phyloP scores from a whole-genome alignment of 53 echinoderm and acorn worm genomes.

The Paracentrotus lividus region DNA sequence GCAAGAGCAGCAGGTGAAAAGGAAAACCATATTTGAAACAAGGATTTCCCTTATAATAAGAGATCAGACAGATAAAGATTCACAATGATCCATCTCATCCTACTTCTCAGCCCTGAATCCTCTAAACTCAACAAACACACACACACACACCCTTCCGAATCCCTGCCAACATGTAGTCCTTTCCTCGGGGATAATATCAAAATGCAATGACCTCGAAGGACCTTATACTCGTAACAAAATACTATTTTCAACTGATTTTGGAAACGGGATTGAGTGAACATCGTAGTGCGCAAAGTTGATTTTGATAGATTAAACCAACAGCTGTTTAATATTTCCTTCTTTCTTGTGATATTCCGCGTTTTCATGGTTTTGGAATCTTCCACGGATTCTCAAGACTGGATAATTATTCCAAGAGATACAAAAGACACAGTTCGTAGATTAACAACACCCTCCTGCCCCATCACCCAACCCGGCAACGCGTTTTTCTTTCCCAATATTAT shows the following conservation, averaged over 20 bases:
- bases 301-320: not conserved
- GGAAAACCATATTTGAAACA: not conserved
- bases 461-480: not conserved
- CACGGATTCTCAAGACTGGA: not conserved
- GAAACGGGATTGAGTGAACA: conserved; percentile 29
- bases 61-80: not conserved
- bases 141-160: conserved; percentile 35
- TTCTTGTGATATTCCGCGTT: not conserved
- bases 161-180: not conserved
- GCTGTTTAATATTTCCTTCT: conserved; percentile 39
- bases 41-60: not conserved
- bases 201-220: conserved; percentile 5
- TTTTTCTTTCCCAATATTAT: not conserved
- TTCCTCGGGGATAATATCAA: not conserved
- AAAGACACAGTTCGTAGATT: too few relatives aligned
- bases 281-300: not conserved
- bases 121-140: conserved; percentile 20
- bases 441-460: not conserved
- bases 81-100: not conserved
- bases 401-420: not conserved
- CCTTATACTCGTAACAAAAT: not conserved
- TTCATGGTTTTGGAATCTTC: not conserved
- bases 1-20: not conserved
- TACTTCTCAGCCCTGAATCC: not conserved
- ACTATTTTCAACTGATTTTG: too few relatives aligned